Evolutionary conservation across 2,888 invertebrate genomes (phyloP).

Genomic region (Drosophila anomalata): DNA sequence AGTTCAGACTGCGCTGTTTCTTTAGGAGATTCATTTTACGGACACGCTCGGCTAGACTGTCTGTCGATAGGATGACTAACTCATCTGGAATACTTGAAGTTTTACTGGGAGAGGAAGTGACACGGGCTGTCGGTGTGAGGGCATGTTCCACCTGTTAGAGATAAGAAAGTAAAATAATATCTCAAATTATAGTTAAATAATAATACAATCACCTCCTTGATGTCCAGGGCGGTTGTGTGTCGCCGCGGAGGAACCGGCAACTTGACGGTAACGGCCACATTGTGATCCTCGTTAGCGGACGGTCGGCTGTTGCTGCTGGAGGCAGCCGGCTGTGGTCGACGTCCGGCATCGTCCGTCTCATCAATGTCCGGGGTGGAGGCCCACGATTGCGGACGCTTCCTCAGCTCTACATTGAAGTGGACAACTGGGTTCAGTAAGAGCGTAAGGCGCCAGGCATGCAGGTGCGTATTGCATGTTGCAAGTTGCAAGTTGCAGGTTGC

Average conservation of each 20-base stretch:
- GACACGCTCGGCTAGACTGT: slow-evolving; percentile 88
- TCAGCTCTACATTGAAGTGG: slow-evolving; percentile 84
- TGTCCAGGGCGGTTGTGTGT: slow-evolving; percentile 86
- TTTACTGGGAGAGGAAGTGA: slow-evolving; percentile 85
- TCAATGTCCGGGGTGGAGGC: slow-evolving; percentile 93
- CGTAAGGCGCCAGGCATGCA: slow-evolving; percentile 55
- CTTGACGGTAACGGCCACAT: slow-evolving; percentile 87
- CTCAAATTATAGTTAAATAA: neutral
- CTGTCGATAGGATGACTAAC: slow-evolving; percentile 87
- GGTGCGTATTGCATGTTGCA: slow-evolving; percentile 35
- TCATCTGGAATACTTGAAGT: slow-evolving; percentile 84
- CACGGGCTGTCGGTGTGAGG: slow-evolving; percentile 85
- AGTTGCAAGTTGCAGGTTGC: slow-evolving; percentile 28
- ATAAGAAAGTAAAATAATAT: neutral
- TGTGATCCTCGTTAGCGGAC: slow-evolving; percentile 85
- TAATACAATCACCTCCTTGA: slow-evolving; percentile 79
- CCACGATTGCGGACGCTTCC: slow-evolving; percentile 87
- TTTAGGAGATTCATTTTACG: slow-evolving; percentile 87
- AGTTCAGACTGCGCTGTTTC: slow-evolving; percentile 82
- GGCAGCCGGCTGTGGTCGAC: slow-evolving; percentile 38
- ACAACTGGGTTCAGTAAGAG: slow-evolving; percentile 80
- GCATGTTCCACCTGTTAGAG: slow-evolving; percentile 81
- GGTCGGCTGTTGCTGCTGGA: slow-evolving; percentile 17
- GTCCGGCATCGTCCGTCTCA: slow-evolving; percentile 76
- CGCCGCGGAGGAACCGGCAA: slow-evolving; percentile 88